phyloP scores from a whole-genome alignment of 2,888 invertebrate species.

The Branchellion lobata region DNA sequence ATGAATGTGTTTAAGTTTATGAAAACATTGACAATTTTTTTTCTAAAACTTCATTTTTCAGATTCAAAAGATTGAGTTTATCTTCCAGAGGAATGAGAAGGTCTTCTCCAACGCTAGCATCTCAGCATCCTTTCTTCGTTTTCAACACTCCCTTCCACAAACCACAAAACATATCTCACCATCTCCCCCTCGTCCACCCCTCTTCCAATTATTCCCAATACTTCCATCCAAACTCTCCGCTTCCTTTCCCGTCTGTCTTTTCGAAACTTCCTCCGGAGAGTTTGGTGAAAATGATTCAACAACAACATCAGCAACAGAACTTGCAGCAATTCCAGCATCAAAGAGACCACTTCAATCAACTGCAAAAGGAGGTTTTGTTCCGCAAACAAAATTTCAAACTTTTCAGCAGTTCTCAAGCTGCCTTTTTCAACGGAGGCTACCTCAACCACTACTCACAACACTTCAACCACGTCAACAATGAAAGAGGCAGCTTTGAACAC shows the following conservation, averaged over 20 bases:
- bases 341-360: background rate
- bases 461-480: background rate
- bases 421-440: background rate
- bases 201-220: background rate
- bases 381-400: background rate
- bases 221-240: background rate
- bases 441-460: background rate
- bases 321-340: background rate
- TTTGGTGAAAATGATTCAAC: background rate
- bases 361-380: background rate
- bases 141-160: conserved; percentile 1
- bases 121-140: background rate
- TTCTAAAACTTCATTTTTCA: background rate
- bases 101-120: background rate
- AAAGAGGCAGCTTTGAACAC: background rate
- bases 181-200: background rate
- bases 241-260: background rate
- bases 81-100: background rate
- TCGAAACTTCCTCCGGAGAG: background rate
- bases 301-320: conserved; percentile 1
- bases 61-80: conserved; percentile 10
- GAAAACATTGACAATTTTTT: background rate
- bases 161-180: background rate
- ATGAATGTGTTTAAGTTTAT: no score
- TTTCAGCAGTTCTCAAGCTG: background rate